Evolutionary conservation across 2,888 invertebrate genomes (phyloP).

Genomic region (Pogonocherus hispidulus): DNA sequence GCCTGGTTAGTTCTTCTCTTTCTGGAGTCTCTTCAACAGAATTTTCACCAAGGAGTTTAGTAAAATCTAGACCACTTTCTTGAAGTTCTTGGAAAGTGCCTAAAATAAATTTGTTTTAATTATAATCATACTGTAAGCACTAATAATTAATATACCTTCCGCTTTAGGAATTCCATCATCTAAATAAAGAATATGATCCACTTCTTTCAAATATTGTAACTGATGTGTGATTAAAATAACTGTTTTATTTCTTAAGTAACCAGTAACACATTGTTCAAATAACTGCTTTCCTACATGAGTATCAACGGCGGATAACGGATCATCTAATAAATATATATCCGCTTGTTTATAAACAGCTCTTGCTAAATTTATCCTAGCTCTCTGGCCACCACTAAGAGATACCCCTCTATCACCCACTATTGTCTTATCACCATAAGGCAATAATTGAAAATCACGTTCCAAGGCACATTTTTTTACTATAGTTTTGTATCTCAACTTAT

Average conservation of each 20-base stretch:
- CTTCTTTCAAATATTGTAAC: slow-evolving; percentile 77
- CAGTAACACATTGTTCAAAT: slow-evolving; percentile 84
- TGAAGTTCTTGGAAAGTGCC: slow-evolving; percentile 79
- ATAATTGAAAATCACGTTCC: slow-evolving; percentile 79
- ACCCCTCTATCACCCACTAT: slow-evolving; percentile 87
- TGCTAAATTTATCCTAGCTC: slow-evolving; percentile 90
- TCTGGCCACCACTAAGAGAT: slow-evolving; percentile 86
- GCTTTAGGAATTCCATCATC: slow-evolving; percentile 74
- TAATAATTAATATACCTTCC: slow-evolving; percentile 69
- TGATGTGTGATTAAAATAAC: slow-evolving; percentile 85
- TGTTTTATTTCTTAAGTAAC: slow-evolving; percentile 79
- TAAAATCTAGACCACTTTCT: slow-evolving; percentile 83
- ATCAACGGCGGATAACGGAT: slow-evolving; percentile 95
- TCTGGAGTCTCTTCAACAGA: slow-evolving; percentile 66
- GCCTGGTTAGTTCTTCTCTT: slow-evolving; percentile 56
- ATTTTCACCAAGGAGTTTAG: slow-evolving; percentile 75
- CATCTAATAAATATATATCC: slow-evolving; percentile 90
- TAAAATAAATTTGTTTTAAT: slow-evolving; percentile 25
- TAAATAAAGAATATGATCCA: slow-evolving; percentile 73
- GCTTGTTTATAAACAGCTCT: slow-evolving; percentile 89
- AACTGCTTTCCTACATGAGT: slow-evolving; percentile 90
- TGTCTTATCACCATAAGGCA: slow-evolving; percentile 88
- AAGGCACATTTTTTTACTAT: slow-evolving; percentile 81
- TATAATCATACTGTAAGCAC: no score
- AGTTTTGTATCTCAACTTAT: slow-evolving; percentile 74